These are phyloP conservation scores for Panurus biarmicus DNA, from an alignment of 2,113 vertebrate genomes.

Conservation along the genomic window DNA sequence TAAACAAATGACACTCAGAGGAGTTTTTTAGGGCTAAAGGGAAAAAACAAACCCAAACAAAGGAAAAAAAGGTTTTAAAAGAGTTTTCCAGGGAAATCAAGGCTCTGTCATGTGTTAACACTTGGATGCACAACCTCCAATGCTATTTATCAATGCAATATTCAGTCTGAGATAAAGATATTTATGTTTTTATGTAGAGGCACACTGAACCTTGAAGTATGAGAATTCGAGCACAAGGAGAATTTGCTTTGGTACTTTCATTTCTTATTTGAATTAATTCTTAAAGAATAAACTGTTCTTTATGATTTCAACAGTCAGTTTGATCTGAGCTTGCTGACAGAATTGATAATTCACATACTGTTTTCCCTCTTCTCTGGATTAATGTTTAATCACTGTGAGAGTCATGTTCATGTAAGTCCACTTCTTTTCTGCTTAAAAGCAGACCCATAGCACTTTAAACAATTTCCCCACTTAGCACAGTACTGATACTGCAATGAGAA, in stretches of 20 bases:
- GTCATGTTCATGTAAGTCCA: background rate
- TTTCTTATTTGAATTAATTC: background rate
- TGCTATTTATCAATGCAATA: background rate
- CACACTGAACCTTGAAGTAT: background rate
- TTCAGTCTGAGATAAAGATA: background rate
- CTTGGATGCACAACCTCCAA: background rate
- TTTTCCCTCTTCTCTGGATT: background rate
- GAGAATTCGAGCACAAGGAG: background rate
- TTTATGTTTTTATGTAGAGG: background rate
- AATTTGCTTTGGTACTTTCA: background rate
- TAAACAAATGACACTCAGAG: background rate
- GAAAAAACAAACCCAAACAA: background rate
- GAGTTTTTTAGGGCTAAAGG: background rate
- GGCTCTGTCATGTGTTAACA: background rate
- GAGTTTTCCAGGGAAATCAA: background rate
- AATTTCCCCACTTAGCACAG: background rate
- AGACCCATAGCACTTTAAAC: background rate
- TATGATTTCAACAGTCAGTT: background rate
- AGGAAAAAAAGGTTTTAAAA: background rate
- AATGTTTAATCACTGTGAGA: background rate
- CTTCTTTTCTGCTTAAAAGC: background rate
- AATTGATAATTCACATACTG: background rate
- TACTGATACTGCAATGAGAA: background rate
- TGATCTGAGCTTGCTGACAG: background rate
- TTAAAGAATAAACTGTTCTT: background rate